A percentile compares a stretch with the other conserved stretches of the same genome.
Conservation (phyloP, 2,888 invertebrate genomes). For the Ecdyonurus torrentis region DNA sequence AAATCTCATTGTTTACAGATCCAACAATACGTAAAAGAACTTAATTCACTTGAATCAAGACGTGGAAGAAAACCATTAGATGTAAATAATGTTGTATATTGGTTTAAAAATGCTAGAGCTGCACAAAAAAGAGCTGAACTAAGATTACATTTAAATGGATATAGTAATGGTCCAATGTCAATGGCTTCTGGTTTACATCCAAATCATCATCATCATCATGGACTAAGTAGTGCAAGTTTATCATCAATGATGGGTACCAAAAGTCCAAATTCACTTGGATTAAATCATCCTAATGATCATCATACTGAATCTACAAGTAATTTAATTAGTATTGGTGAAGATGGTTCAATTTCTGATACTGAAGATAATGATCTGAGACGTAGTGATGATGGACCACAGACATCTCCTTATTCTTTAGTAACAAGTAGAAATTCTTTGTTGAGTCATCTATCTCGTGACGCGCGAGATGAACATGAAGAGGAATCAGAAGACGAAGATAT, state of each 20-base stretch:
- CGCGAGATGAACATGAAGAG: constrained; percentile 9
- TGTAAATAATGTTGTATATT: constrained; percentile 89
- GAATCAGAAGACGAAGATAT: constrained; percentile 13
- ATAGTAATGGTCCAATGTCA: constrained; percentile 21
- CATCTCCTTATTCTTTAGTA: neutral
- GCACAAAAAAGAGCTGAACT: constrained; percentile 81
- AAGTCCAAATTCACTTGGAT: neutral
- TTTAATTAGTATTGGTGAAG: neutral
- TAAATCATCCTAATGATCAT: neutral
- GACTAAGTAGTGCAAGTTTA: neutral
- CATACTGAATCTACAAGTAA: neutral
- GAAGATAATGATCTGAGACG: constrained; percentile 42
- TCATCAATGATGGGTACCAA: neutral
- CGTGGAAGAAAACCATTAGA: constrained; percentile 86
- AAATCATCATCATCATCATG: neutral
- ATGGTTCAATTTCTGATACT: constrained; percentile 46
- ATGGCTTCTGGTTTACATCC: neutral
- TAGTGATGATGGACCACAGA: constrained; percentile 14
- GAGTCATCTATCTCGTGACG: constrained; percentile 9
- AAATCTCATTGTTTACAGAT: constrained; percentile 31
- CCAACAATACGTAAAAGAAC: constrained; percentile 83
- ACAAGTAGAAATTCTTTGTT: constrained; percentile 1
- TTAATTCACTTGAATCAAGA: constrained; percentile 83
- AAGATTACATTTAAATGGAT: constrained; percentile 26
- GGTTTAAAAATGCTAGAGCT: constrained; percentile 96